phyloP scores from a whole-genome alignment of 2,113 vertebrate species.

The Aspidoscelis tigris region DNA sequence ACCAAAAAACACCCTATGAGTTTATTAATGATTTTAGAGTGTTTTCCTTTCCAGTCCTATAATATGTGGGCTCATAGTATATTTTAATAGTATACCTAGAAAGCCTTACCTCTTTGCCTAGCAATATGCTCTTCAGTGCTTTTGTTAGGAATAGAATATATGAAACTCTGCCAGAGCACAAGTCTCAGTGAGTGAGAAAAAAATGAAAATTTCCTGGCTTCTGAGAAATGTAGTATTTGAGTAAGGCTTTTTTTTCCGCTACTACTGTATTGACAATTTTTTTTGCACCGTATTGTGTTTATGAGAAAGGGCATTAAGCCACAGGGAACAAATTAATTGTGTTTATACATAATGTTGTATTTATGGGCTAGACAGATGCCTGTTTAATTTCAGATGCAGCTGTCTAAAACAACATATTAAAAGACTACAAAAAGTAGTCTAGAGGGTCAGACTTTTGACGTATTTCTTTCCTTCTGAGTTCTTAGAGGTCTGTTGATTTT shows the following conservation, averaged over 20 bases:
- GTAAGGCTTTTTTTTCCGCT: background rate
- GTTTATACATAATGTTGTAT: slow-evolving; percentile 28
- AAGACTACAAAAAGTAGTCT: background rate
- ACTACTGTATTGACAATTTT: slow-evolving; percentile 22
- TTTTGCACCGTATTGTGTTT: slow-evolving; percentile 32
- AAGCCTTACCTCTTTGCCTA: background rate
- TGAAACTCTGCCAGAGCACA: slow-evolving; percentile 43
- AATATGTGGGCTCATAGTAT: too few species aligned
- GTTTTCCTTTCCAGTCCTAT: too few species aligned
- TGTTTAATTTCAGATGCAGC: slow-evolving; percentile 50
- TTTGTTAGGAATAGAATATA: slow-evolving; percentile 41
- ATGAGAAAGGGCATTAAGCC: slow-evolving; percentile 17
- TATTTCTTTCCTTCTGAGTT: slow-evolving; percentile 13
- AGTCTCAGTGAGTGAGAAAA: slow-evolving; percentile 25
- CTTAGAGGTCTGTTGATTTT: background rate
- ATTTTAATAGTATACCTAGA: background rate
- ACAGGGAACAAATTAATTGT: slow-evolving; percentile 27
- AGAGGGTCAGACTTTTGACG: background rate
- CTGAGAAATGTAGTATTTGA: slow-evolving; percentile 48
- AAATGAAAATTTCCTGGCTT: slow-evolving; percentile 38
- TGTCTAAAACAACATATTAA: slow-evolving; percentile 17
- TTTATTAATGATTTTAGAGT: too few species aligned
- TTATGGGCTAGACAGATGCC: slow-evolving; percentile 14
- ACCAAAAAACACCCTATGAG: too few species aligned
- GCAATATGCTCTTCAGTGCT: background rate